Evolutionary conservation across 2,113 vertebrate genomes (phyloP).

Genomic region (Pseudois nayaur): DNA sequence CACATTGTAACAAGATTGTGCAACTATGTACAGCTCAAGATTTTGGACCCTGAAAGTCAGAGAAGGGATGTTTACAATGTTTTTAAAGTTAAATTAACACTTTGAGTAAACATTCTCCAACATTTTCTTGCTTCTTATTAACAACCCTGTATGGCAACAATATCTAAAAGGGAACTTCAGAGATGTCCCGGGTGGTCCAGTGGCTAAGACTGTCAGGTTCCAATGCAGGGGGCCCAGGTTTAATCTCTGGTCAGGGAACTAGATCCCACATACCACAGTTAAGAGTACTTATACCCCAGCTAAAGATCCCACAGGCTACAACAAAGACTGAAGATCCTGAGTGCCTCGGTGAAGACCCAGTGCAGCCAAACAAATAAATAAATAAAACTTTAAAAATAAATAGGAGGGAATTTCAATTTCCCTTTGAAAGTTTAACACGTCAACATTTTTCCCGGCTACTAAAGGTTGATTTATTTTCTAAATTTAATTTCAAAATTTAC

Average conservation of each 20-base stretch:
- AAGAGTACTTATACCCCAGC: neutral
- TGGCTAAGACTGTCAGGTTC: neutral
- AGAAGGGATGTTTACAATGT: neutral
- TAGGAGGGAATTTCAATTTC: neutral
- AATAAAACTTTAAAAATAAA: neutral
- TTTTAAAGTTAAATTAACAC: neutral
- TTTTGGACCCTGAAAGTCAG: neutral
- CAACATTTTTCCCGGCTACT: neutral
- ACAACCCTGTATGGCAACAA: neutral
- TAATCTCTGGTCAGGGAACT: neutral
- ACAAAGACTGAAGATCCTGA: neutral
- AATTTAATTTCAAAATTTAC: conserved; percentile 31
- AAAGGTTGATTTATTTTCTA: neutral
- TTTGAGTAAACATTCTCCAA: neutral
- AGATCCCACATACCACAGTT: neutral
- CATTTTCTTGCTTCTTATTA: neutral
- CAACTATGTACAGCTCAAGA: neutral
- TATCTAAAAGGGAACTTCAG: neutral
- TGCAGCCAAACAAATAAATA: neutral
- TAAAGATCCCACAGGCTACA: neutral
- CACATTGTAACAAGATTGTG: neutral
- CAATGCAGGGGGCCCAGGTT: neutral
- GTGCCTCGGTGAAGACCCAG: neutral
- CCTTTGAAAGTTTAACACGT: neutral
- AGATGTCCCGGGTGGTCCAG: neutral